A percentile compares a stretch with the other conserved stretches of the same genome.
phyloP scores from a whole-genome alignment of 2,113 vertebrate genomes.

The Nicator chloris region DNA sequence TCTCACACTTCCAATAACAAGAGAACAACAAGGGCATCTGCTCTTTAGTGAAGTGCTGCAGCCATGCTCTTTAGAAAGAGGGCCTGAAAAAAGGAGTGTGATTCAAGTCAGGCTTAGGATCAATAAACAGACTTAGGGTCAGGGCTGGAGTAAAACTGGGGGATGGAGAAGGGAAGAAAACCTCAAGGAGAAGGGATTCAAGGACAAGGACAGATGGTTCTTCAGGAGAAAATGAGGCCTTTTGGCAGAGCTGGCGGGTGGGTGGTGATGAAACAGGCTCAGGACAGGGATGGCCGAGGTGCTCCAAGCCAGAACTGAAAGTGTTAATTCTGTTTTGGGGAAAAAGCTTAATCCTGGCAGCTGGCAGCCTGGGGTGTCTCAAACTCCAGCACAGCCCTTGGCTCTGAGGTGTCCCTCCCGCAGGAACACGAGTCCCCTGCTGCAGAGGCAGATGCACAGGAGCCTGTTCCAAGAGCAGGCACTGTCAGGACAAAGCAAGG shows the following conservation, averaged over 20 bases:
- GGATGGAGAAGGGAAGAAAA: not conserved
- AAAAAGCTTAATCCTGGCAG: not conserved
- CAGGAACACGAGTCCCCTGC: not conserved
- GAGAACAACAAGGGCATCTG: conserved; percentile 37
- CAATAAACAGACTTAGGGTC: not conserved
- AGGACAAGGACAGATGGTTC: not conserved
- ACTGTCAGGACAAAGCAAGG: not conserved
- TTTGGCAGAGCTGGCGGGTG: not conserved
- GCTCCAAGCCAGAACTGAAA: not conserved
- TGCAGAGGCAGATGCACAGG: not conserved
- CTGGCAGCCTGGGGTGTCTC: not conserved
- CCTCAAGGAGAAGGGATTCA: not conserved
- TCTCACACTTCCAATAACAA: conserved; percentile 41
- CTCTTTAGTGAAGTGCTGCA: conserved; percentile 3
- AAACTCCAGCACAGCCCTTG: not conserved
- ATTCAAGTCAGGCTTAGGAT: not conserved
- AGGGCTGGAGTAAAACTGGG: not conserved
- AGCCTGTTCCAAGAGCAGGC: not conserved
- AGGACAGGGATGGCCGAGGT: not conserved
- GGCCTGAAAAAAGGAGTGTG: not conserved
- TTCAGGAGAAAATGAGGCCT: not conserved
- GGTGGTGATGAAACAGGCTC: not conserved
- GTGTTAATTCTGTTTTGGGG: not conserved
- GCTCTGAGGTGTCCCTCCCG: not conserved
- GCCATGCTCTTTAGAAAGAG: not conserved